Conservation (phyloP, 2,888 invertebrate genomes). For the Sminthurinus aureus region DNA sequence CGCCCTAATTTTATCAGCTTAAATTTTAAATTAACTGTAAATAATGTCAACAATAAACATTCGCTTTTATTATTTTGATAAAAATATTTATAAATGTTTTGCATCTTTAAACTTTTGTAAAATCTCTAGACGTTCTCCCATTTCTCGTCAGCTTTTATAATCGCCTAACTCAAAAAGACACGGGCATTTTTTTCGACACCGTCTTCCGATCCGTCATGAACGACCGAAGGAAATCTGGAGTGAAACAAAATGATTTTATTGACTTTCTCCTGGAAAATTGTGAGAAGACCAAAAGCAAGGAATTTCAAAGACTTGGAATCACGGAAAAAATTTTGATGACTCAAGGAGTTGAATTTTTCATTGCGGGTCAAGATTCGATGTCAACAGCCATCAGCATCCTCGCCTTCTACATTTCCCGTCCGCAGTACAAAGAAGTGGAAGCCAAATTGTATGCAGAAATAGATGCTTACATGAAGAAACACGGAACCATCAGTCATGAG, state of each 20-base stretch:
- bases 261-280: slow-evolving; percentile 48
- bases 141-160: too few species aligned
- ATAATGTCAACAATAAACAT: too few species aligned
- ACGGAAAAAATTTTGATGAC: slow-evolving; percentile 49
- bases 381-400: slow-evolving; percentile 45
- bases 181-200: slow-evolving; percentile 41
- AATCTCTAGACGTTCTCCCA: too few species aligned
- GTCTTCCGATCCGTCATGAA: slow-evolving; percentile 49
- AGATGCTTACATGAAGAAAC: slow-evolving; percentile 7
- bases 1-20: too few species aligned
- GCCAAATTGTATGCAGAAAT: slow-evolving; percentile 25
- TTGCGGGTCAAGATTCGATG: slow-evolving; percentile 56
- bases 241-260: slow-evolving; percentile 43
- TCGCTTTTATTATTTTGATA: too few species aligned
- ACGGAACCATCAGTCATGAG: slow-evolving; percentile 37
- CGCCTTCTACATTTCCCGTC: slow-evolving; percentile 26
- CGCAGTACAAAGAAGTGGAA: neutral
- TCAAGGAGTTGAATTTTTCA: slow-evolving; percentile 54
- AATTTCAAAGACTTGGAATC: slow-evolving; percentile 50
- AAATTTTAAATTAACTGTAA: too few species aligned
- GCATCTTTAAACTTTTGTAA: too few species aligned
- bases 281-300: slow-evolving; percentile 37
- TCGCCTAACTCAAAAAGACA: too few species aligned
- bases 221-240: slow-evolving; percentile 37
- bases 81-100: too few species aligned